Evolutionary conservation across 1,140 invertebrate species (phyloP).

Genomic region (Scaptomyza graminum): DNA sequence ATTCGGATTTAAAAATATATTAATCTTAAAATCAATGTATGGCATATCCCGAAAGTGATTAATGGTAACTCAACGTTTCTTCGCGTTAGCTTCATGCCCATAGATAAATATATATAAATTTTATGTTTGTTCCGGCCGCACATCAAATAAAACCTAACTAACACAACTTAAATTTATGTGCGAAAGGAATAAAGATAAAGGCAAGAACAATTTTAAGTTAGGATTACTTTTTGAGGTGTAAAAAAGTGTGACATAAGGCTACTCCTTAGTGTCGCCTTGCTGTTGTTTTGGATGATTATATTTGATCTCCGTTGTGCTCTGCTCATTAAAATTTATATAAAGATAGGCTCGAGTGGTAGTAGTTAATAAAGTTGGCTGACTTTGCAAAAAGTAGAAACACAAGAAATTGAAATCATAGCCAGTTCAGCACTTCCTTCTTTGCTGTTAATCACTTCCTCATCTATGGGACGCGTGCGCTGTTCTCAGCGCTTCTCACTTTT

Average conservation of each 20-base stretch:
- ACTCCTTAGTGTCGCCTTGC: slow-evolving; percentile 28
- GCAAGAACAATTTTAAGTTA: slow-evolving; percentile 1
- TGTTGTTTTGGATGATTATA: slow-evolving; percentile 11
- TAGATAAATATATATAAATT: slow-evolving; percentile 12
- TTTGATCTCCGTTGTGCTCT: not conserved
- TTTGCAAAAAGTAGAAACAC: slow-evolving; percentile 48
- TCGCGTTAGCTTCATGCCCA: not conserved
- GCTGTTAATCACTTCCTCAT: slow-evolving; percentile 57
- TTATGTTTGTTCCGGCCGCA: slow-evolving; percentile 29
- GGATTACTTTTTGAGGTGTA: not conserved
- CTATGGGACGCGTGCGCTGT: slow-evolving; percentile 63
- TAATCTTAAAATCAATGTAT: slow-evolving; percentile 8
- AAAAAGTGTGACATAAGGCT: not conserved
- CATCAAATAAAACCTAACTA: slow-evolving; percentile 11
- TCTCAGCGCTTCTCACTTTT: slow-evolving; percentile 77
- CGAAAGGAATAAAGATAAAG: slow-evolving; percentile 44
- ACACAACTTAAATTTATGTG: slow-evolving; percentile 23
- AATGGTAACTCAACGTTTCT: slow-evolving; percentile 11
- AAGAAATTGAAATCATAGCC: slow-evolving; percentile 49
- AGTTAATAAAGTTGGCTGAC: not conserved
- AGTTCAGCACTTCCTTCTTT: slow-evolving; percentile 56
- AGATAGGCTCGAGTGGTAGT: slow-evolving; percentile 15
- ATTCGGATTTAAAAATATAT: not conserved
- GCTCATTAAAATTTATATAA: too few relatives aligned
- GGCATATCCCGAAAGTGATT: slow-evolving; percentile 32